Evolutionary conservation across 1,140 invertebrate genomes (phyloP), one percentile per base, ranked within the genome.

Genomic region (Bombus waltoni): DNA sequence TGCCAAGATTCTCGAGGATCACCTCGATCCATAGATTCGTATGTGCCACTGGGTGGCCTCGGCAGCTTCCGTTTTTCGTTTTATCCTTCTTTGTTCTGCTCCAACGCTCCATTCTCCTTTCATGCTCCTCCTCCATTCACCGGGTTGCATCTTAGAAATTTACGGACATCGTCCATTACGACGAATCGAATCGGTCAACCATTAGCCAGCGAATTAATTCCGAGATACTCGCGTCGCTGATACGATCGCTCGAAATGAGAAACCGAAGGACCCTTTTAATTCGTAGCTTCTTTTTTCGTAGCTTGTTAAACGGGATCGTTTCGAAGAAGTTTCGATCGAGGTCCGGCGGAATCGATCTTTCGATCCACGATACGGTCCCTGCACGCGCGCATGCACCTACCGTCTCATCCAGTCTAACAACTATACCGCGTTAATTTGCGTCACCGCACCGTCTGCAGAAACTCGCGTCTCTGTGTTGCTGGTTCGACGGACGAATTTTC

Each of bases 1-100:
- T 65, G 68, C 88, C 83, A 82, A 88, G 70, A 77, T 83, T 86
- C 78, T 75, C 66, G 68, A 84, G 70, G 80, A 89, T 89, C 82
- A 25, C 42, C 38, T 66, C 13, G 65, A 18, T 32, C 68, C 66
- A 18, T 40, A 6, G 47, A 79, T 44, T 40, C 62, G 62, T 35
- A 47, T 42, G 74, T 77, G 65, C 40, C 79, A 70, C 73, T 40
- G 62, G 83, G 65, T 35, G 32, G 79, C 80, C 5, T 62, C 28
- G 35, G 8, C 18, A 28, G 42, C 35, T 28, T 40, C 15, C 8
- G 9, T 32, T 38, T n/a, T n/a, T 65, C 15, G 22, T 10, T 32
- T 53, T 22, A 25, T 75, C 28, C 44, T 70, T 66, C 47, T 76
- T 87, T 87, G n/a, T 74, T 71, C 47, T 47, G 10, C 53, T 35